These are phyloP conservation scores for Eretmocerus hayati DNA, from an alignment of 2,888 invertebrate species.

Conservation along the genomic window DNA sequence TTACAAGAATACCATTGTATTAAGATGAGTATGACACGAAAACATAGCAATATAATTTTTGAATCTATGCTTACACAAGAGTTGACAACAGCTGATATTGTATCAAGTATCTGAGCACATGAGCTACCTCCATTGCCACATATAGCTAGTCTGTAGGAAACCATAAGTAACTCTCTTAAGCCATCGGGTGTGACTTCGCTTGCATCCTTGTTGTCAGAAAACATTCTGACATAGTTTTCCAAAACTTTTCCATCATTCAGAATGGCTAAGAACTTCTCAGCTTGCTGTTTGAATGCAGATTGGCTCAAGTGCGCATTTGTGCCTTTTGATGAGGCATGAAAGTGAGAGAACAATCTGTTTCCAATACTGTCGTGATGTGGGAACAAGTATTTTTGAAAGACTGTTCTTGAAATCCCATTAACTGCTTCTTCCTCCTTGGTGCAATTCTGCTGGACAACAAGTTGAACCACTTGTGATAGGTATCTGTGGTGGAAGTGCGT, in stretches of 20 bases:
- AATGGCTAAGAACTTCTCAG: slow-evolving; percentile 57
- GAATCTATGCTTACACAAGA: slow-evolving; percentile 67
- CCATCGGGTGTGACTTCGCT: slow-evolving; percentile 56
- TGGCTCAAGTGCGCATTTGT: slow-evolving; percentile 58
- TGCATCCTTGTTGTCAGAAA: slow-evolving; percentile 40
- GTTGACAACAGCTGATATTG: slow-evolving; percentile 64
- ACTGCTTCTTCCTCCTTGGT: slow-evolving; percentile 86
- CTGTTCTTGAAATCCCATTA: slow-evolving; percentile 62
- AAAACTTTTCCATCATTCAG: slow-evolving; percentile 54
- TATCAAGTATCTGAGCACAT: slow-evolving; percentile 63
- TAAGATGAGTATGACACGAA: too few relatives aligned
- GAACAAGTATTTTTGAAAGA: slow-evolving; percentile 71
- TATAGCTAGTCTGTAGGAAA: slow-evolving; percentile 73
- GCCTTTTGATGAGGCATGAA: slow-evolving; percentile 56
- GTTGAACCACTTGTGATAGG: slow-evolving; percentile 97
- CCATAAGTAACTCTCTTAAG: slow-evolving; percentile 60
- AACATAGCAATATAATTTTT: too few relatives aligned
- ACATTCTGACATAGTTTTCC: slow-evolving; percentile 63
- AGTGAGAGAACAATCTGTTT: slow-evolving; percentile 59
- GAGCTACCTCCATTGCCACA: slow-evolving; percentile 60
- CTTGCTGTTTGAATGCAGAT: slow-evolving; percentile 64
- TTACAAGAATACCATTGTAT: too few relatives aligned
- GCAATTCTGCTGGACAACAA: slow-evolving; percentile 91
- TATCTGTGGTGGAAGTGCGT: slow-evolving; percentile 97
- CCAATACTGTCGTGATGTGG: slow-evolving; percentile 70